These are phyloP conservation scores for Ursus arctos DNA, from an alignment of 2,113 vertebrate species.

Conservation along the genomic window DNA sequence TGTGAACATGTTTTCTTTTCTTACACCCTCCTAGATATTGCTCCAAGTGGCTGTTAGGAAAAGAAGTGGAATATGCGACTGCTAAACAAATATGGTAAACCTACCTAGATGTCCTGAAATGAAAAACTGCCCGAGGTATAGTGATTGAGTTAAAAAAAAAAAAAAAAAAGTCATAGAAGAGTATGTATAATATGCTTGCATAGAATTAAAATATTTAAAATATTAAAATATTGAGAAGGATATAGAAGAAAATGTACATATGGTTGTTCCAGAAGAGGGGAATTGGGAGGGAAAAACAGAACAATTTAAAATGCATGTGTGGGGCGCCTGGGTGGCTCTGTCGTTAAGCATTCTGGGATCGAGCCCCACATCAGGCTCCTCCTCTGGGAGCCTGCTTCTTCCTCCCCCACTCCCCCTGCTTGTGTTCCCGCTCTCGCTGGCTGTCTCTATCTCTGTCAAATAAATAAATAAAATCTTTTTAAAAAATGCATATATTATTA, in stretches of 20 bases:
- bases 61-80: not conserved
- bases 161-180: not conserved
- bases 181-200: not conserved
- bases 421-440: too few species aligned
- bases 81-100: not conserved
- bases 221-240: not conserved
- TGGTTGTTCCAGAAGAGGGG: not conserved
- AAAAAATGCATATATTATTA: not conserved
- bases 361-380: too few species aligned
- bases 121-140: not conserved
- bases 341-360: too few species aligned
- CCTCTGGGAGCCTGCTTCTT: too few species aligned
- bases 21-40: not conserved
- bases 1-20: not conserved
- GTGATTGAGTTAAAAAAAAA: not conserved
- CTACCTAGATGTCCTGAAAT: not conserved
- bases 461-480: too few species aligned
- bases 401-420: too few species aligned
- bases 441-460: too few species aligned
- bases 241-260: not conserved
- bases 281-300: not conserved
- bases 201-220: slow-evolving; percentile 25
- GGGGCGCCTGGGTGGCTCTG: too few species aligned
- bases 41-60: not conserved
- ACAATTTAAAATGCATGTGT: not conserved